phyloP scores from a whole-genome alignment of 2,113 vertebrate species.

The Anguilla japonica region DNA sequence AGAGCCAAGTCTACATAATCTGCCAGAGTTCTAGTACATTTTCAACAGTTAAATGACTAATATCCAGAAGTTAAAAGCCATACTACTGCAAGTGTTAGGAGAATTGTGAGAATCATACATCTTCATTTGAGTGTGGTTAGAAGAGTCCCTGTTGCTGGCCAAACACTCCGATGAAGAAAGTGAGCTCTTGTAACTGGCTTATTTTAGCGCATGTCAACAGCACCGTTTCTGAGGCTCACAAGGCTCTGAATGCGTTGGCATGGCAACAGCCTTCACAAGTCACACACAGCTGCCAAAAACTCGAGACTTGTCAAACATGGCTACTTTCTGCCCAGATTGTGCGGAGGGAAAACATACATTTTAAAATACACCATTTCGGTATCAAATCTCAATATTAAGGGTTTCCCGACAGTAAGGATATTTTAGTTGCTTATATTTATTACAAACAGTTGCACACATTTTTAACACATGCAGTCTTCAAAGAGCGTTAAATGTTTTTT shows the following conservation, averaged over 20 bases:
- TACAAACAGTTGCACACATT: too few species aligned
- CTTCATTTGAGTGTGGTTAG: neutral
- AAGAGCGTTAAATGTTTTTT: neutral
- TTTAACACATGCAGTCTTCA: neutral
- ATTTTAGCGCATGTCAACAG: neutral
- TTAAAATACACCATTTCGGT: neutral
- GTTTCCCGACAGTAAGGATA: too few species aligned
- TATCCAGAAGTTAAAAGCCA: too few species aligned
- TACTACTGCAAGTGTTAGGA: too few species aligned
- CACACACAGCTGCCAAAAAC: neutral
- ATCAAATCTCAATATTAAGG: too few species aligned
- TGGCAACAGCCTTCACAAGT: constrained; percentile 13
- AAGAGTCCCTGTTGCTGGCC: neutral
- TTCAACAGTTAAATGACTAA: neutral
- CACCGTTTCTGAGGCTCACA: neutral
- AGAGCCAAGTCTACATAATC: neutral
- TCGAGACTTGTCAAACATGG: neutral
- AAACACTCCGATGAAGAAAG: neutral
- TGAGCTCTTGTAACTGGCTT: neutral
- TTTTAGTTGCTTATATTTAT: too few species aligned
- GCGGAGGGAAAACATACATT: neutral
- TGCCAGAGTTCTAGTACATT: neutral
- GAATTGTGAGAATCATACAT: neutral
- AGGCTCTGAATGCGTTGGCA: constrained; percentile 10
- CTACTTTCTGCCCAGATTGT: neutral